phyloP scores from a whole-genome alignment of 2,888 invertebrate species.

The Oligia fasciuncula region DNA sequence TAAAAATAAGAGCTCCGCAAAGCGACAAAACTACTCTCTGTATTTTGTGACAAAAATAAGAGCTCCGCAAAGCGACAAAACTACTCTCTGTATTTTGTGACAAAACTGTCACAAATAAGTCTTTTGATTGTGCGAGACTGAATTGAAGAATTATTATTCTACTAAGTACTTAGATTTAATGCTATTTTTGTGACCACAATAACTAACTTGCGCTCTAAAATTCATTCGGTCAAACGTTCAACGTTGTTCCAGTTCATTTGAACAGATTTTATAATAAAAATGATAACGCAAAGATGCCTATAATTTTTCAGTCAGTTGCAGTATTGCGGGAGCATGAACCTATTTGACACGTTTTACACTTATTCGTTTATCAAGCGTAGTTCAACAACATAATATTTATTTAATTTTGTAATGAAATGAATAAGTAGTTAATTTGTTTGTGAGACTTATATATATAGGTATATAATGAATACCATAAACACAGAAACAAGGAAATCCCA shows the following conservation, averaged over 20 bases:
- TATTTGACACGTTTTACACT: background rate
- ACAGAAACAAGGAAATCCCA: conserved; percentile 36
- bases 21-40: too few species aligned
- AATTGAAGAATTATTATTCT: too few species aligned
- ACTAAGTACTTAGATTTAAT: too few species aligned
- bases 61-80: background rate
- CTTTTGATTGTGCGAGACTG: too few species aligned
- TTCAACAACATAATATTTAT: background rate
- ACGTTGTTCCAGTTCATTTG: background rate
- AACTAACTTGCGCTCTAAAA: background rate
- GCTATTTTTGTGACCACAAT: background rate
- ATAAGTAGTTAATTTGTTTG: background rate
- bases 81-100: too few species aligned
- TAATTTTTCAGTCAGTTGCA: background rate
- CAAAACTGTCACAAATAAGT: background rate
- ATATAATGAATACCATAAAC: conserved; percentile 36
- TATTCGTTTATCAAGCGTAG: background rate
- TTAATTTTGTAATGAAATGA: background rate
- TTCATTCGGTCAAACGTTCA: conserved; percentile 8
- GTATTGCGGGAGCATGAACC: background rate
- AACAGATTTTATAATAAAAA: background rate
- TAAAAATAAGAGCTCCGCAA: background rate
- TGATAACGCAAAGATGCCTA: background rate
- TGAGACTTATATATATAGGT: background rate
- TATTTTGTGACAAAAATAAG: too few species aligned